Conservation (phyloP, 1,140 invertebrate species). For the Antheraea pernyi region DNA sequence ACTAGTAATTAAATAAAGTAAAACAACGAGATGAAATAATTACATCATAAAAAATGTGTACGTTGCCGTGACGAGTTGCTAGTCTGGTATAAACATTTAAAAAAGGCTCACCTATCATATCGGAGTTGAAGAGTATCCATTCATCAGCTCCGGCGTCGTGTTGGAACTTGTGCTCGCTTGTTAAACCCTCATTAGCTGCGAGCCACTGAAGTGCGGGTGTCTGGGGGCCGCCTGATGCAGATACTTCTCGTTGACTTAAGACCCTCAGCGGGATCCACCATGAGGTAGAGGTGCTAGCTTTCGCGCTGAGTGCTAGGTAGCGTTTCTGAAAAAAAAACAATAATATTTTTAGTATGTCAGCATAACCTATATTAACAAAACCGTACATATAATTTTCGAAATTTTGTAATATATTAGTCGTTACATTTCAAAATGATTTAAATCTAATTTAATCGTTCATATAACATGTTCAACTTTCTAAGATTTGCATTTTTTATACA, state of each 20-base stretch:
- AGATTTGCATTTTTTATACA: too few relatives aligned
- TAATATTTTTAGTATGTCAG: too few relatives aligned
- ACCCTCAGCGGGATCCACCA: conserved; percentile 68
- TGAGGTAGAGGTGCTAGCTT: conserved; percentile 13
- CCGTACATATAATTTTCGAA: too few relatives aligned
- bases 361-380: too few relatives aligned
- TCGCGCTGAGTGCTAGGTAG: conserved; percentile 45
- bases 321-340: conserved; percentile 47
- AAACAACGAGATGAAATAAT: too few relatives aligned
- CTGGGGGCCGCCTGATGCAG: background rate
- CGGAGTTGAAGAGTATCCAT: conserved; percentile 62
- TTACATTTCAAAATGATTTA: too few relatives aligned
- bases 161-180: conserved; percentile 37
- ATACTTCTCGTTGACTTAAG: conserved; percentile 43
- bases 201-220: conserved; percentile 50
- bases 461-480: too few relatives aligned
- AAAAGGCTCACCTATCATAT: conserved; percentile 56
- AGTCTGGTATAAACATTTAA: background rate
- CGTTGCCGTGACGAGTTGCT: too few relatives aligned
- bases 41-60: too few relatives aligned
- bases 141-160: conserved; percentile 41
- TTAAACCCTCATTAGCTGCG: conserved; percentile 40
- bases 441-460: too few relatives aligned
- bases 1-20: too few relatives aligned
- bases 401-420: too few relatives aligned